A percentile compares a stretch with the other conserved stretches of the same genome.
These are phyloP conservation scores for Azemiops feae DNA, from an alignment of 2,113 vertebrate genomes.

Conservation along the genomic window DNA sequence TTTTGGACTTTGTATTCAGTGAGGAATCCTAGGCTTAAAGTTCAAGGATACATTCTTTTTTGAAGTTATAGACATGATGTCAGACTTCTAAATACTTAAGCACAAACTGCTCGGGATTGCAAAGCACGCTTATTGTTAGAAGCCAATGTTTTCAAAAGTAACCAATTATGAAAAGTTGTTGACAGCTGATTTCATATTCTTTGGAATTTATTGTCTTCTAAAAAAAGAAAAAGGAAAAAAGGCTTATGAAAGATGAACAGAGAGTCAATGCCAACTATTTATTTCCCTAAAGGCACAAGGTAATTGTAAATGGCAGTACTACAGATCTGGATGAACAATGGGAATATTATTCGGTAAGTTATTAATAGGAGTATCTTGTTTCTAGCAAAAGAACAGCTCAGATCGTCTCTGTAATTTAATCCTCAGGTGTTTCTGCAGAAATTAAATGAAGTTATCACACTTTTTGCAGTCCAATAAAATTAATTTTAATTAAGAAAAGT, in stretches of 20 bases:
- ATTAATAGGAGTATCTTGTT: neutral
- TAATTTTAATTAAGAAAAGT: neutral
- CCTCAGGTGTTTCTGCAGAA: neutral
- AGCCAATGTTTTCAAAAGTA: neutral
- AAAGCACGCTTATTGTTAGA: neutral
- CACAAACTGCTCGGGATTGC: neutral
- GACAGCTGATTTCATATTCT: neutral
- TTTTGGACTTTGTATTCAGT: neutral
- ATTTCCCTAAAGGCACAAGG: neutral
- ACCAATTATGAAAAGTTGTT: neutral
- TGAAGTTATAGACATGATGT: neutral
- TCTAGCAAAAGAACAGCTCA: neutral
- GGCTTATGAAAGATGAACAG: neutral
- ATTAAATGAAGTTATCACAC: neutral
- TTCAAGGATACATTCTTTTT: neutral
- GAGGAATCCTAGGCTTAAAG: neutral
- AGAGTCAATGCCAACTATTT: neutral
- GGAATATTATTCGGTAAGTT: neutral
- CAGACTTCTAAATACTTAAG: neutral
- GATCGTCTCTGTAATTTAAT: neutral
- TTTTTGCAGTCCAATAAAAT: neutral
- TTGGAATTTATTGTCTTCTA: neutral
- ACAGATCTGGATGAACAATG: neutral
- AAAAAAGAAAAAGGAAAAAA: neutral
- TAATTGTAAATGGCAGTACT: neutral